Evolutionary conservation across 2,888 invertebrate genomes (phyloP).

Genomic region (Amphipoea lucens): DNA sequence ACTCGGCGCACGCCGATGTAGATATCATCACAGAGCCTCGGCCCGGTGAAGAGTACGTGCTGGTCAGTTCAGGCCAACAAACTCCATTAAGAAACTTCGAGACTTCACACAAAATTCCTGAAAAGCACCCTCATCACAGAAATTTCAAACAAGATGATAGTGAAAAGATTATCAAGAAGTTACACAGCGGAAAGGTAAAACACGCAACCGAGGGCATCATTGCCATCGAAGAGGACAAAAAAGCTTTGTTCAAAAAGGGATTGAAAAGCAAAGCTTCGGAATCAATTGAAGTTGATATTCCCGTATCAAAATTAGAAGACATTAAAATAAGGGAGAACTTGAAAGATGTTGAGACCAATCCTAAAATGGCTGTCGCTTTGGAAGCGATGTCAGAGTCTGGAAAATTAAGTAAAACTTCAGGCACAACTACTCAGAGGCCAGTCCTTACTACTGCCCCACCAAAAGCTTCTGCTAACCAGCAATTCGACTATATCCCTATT

Average conservation of each 20-base stretch:
- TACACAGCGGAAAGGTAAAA: conserved; percentile 81
- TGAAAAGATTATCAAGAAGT: conserved; percentile 86
- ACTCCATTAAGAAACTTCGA: conserved; percentile 91
- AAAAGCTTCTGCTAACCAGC: conserved; percentile 74
- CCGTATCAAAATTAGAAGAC: conserved; percentile 87
- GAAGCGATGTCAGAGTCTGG: conserved; percentile 88
- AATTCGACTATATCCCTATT: conserved; percentile 86
- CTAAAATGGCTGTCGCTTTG: conserved; percentile 84
- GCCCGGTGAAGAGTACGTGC: conserved; percentile 92
- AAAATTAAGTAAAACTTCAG: conserved; percentile 80
- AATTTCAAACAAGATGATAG: conserved; percentile 79
- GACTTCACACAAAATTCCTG: conserved; percentile 93
- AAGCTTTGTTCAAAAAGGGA: conserved; percentile 79
- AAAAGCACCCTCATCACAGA: conserved; percentile 84
- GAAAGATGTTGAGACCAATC: conserved; percentile 86
- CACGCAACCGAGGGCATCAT: conserved; percentile 86
- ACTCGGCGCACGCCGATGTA: conserved; percentile 87
- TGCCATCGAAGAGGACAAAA: conserved; percentile 88
- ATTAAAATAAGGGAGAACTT: conserved; percentile 88
- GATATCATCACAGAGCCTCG: conserved; percentile 91
- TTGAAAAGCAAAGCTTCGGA: conserved; percentile 83
- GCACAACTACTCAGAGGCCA: conserved; percentile 90
- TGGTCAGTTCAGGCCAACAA: conserved; percentile 90
- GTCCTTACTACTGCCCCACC: conserved; percentile 89
- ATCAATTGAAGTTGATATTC: conserved; percentile 87